A percentile compares a stretch with the other conserved stretches of the same genome.
Conservation (phyloP, 2,113 vertebrate species). For the Chascanopsetta lugubris region DNA sequence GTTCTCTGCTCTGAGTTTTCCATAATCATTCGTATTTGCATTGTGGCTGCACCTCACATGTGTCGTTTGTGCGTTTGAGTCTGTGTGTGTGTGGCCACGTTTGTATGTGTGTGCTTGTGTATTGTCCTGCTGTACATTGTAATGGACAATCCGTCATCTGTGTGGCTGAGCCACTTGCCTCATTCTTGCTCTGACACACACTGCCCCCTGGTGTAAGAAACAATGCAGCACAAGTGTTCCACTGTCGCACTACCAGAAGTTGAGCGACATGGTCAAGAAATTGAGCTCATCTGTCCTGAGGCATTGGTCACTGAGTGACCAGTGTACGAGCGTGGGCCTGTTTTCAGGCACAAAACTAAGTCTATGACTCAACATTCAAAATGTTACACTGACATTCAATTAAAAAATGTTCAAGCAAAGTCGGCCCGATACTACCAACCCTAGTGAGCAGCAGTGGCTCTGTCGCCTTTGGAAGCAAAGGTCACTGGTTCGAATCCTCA, state of each 20-base stretch:
- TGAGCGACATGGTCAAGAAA: neutral
- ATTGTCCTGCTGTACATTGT: neutral
- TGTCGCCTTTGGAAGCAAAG: too few species aligned
- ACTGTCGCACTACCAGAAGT: too few species aligned
- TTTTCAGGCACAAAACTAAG: neutral
- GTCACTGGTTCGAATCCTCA: too few species aligned
- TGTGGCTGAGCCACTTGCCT: neutral
- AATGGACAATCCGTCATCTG: neutral
- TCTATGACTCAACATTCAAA: too few species aligned
- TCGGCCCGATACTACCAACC: too few species aligned
- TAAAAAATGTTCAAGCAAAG: too few species aligned
- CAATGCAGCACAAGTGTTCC: constrained; percentile 13
- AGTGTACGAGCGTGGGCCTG: neutral
- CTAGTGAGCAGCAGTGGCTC: too few species aligned
- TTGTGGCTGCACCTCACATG: neutral
- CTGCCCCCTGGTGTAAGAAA: constrained; percentile 69
- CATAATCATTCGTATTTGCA: neutral
- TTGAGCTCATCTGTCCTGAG: neutral
- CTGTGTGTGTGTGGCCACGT: too few species aligned
- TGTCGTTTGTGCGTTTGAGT: neutral
- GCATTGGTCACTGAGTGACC: neutral
- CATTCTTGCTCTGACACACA: constrained; percentile 11
- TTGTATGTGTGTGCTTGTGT: too few species aligned
- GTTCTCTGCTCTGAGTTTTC: constrained; percentile 11
- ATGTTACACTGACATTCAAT: too few species aligned